Evolutionary conservation across 2,888 invertebrate species (phyloP).

Genomic region (Tineola bisselliella): DNA sequence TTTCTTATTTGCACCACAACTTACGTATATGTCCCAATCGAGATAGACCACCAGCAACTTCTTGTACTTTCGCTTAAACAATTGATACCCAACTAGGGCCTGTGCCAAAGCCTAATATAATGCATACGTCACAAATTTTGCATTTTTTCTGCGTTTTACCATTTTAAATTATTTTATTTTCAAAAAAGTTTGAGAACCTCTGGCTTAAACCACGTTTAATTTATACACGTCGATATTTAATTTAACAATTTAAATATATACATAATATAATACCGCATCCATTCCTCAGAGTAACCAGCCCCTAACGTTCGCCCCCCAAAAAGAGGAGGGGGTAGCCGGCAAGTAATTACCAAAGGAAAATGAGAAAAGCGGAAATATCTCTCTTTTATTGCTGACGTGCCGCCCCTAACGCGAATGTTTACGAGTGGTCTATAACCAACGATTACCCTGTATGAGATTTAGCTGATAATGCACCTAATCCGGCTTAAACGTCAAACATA

Average conservation of each 20-base stretch:
- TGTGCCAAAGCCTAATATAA: too few relatives aligned
- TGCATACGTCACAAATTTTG: too few relatives aligned
- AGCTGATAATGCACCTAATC: background rate
- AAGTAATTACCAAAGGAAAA: conserved; percentile 37
- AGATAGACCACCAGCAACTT: too few relatives aligned
- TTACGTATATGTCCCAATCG: too few relatives aligned
- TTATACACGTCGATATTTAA: too few relatives aligned
- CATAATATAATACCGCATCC: background rate
- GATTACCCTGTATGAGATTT: conserved; percentile 2
- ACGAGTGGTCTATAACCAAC: conserved; percentile 17
- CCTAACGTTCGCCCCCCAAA: background rate
- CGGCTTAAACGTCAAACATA: background rate
- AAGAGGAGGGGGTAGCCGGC: conserved; percentile 16
- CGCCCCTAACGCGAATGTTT: conserved; percentile 18
- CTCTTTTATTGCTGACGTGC: conserved; percentile 28
- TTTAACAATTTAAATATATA: background rate
- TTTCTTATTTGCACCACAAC: too few relatives aligned
- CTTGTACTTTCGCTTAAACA: too few relatives aligned
- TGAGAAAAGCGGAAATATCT: conserved; percentile 25
- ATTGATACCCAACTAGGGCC: too few relatives aligned
- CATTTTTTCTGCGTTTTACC: too few relatives aligned
- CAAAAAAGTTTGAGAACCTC: too few relatives aligned
- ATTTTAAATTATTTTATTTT: too few relatives aligned
- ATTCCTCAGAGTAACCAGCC: background rate
- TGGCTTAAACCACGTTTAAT: too few relatives aligned